These are phyloP conservation scores for Otocyon megalotis DNA, from an alignment of 2,113 vertebrate species.

Conservation along the genomic window DNA sequence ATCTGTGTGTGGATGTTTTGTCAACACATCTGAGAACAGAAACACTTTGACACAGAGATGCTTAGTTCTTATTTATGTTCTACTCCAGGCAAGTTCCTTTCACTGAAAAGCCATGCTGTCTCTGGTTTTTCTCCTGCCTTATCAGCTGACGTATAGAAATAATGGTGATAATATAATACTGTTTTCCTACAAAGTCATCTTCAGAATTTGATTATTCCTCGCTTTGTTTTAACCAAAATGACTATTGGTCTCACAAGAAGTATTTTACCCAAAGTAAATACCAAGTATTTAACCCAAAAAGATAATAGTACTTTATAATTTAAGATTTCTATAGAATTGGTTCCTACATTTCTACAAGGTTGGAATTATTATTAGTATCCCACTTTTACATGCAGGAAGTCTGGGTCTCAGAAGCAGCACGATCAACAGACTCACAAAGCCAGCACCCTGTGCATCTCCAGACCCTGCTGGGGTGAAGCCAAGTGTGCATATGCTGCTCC, in stretches of 20 bases:
- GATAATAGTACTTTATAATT: not conserved
- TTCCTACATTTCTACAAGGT: not conserved
- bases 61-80: not conserved
- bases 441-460: rapidly evolving
- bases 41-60: not conserved
- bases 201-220: conserved; percentile 13
- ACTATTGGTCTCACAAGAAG: conserved; percentile 2
- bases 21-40: conserved; percentile 4
- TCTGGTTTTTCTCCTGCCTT: not conserved
- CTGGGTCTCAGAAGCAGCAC: not conserved
- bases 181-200: conserved; percentile 21
- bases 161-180: not conserved
- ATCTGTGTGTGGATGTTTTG: not conserved
- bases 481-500: not conserved
- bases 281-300: not conserved
- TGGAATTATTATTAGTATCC: not conserved
- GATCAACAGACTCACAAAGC: not conserved
- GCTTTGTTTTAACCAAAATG: conserved; percentile 19
- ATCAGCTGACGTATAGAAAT: not conserved
- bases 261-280: not conserved
- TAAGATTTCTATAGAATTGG: not conserved
- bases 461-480: not conserved
- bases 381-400: not conserved
- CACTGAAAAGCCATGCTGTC: not conserved
- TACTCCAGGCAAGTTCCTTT: not conserved